These are phyloP conservation scores for Sepioteuthis lessoniana DNA, from an alignment of 2,888 invertebrate genomes.

Conservation along the genomic window DNA sequence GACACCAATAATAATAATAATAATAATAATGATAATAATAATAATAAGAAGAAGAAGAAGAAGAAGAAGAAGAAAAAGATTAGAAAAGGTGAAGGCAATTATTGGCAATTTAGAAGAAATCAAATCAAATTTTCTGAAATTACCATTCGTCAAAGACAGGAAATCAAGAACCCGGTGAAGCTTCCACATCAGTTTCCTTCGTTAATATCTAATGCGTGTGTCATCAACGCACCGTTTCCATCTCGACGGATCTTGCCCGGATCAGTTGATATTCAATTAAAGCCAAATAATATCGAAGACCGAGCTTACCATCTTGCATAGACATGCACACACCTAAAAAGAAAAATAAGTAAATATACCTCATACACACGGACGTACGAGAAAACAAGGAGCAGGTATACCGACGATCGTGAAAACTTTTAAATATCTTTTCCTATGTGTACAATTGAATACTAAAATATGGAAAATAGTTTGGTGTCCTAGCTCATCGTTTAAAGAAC, in stretches of 20 bases:
- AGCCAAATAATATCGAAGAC: background rate
- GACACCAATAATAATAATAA: background rate
- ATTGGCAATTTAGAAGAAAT: background rate
- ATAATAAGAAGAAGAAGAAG: background rate
- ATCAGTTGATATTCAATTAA: background rate
- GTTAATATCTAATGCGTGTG: background rate
- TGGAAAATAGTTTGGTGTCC: no score
- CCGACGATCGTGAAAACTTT: no score
- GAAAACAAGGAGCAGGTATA: no score
- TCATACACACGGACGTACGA: no score
- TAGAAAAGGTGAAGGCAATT: background rate
- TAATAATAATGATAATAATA: background rate
- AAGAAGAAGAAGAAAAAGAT: background rate
- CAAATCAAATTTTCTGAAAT: background rate
- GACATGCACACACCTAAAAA: background rate
- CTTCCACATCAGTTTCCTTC: background rate
- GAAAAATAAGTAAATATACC: background rate
- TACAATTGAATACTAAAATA: no score
- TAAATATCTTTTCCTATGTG: no score
- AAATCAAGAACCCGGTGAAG: background rate
- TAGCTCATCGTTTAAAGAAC: no score
- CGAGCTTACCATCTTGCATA: background rate
- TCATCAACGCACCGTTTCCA: background rate
- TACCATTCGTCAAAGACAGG: conserved; percentile 8
- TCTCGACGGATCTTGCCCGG: background rate